A percentile compares a stretch with the other conserved stretches of the same genome.
Evolutionary conservation across 92 coral and sea anemone species (phyloP).

Genomic region (Ricordea florida): DNA sequence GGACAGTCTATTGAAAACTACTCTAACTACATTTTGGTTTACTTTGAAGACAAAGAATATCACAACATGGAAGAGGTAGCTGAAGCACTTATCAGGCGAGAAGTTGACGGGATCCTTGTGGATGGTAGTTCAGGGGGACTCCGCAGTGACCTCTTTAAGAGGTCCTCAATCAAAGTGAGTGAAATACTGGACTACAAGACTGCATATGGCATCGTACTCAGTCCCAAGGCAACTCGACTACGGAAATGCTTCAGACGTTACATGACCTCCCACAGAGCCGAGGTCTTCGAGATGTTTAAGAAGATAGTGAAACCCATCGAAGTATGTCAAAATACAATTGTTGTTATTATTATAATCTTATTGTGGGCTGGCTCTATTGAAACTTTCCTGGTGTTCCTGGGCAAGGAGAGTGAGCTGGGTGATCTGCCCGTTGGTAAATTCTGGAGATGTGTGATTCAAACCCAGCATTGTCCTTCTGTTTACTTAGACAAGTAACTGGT

Average conservation of each 20-base stretch:
- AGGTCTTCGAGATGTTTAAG: conserved; percentile 32
- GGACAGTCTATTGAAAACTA: neutral
- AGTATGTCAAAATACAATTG: no score
- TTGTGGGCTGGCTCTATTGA: no score
- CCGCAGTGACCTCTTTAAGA: conserved; percentile 50
- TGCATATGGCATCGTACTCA: conserved; percentile 71
- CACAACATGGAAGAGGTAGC: conserved; percentile 45
- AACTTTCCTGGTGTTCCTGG: no score
- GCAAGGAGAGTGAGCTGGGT: no score
- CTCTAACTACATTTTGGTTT: neutral
- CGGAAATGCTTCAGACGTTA: conserved; percentile 53
- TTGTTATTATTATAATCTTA: no score
- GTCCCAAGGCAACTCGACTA: conserved; percentile 41
- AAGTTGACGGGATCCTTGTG: conserved; percentile 62
- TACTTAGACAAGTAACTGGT: no score
- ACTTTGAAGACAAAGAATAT: conserved; percentile 22
- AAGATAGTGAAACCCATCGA: conserved; percentile 43
- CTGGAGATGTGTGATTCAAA: no score
- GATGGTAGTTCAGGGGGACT: conserved; percentile 70
- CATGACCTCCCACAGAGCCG: conserved; percentile 17
- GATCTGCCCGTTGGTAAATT: no score
- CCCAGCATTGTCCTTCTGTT: no score
- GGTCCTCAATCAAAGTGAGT: conserved; percentile 41
- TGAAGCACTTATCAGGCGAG: conserved; percentile 32
- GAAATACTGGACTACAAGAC: conserved; percentile 57